Evolutionary conservation across 1,140 invertebrate species (phyloP), one percentile per base, ranked within the genome.

Genomic region (Telenomus remus): DNA sequence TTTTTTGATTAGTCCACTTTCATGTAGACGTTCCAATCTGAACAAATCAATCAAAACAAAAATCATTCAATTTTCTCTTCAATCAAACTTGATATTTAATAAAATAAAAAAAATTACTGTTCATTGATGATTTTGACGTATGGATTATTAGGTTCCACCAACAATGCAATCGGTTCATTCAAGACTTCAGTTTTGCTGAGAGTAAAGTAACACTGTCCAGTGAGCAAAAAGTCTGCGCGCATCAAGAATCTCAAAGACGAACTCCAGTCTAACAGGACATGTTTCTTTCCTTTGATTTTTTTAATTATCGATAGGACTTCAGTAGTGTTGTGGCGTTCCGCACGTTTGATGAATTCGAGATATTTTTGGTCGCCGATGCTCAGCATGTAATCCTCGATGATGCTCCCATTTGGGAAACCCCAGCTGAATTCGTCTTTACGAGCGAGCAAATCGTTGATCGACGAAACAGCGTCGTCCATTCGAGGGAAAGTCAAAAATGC

Each of bases 401-500:
- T 93, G 39, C 94, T 94, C 9, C 91, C 91, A 61, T 91, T 91
- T 5, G 91, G 90, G 33, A 95, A 90, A 1, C 94, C 93, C 94
- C 95, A 97, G 0, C 92, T 91, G 10, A 93, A 89, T 1, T 91
- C 87, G 0, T 89, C 86, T 43, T 88, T 89, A 49, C 91, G 90
- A 0, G 87, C 86, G 12, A 95, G 73, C 0, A 97, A 81, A 78
- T 96, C 93, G 6, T 91, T 88, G 0, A 97, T 83, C 0, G 91
- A 93, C 4, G 93, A 91, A 0, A 97, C 91, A 0, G 94, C 90
- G 5, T 90, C 90, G 80, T 96, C 93, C 80, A 95, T 93, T 83
- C 94, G 93, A 0, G 96, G 96, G 82, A 98, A 97, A 0, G 97
- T 98, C 7, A 98, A 89, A 82, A 97, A 97, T 4, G 96, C 96